Evolutionary conservation across 2,888 invertebrate species (phyloP), one percentile per base, ranked within the genome.

Genomic region (Aradus depressus): DNA sequence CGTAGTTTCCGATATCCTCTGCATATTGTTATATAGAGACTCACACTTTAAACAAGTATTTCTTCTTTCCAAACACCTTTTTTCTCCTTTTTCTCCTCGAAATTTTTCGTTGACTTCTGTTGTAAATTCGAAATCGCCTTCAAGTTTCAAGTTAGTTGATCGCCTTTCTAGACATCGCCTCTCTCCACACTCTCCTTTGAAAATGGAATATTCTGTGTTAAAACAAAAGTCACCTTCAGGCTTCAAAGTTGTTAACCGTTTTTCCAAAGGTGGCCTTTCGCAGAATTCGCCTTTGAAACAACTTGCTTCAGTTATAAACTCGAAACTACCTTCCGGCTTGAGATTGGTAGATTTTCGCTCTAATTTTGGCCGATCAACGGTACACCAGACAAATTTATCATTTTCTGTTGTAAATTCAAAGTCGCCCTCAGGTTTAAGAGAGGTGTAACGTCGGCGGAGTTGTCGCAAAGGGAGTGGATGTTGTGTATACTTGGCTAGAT

Each of bases 141-240:
- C 60, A 35, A 60, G 42, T 38, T 52, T 53, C 18, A 61, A 48
- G 14, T 47, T 58, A n/a, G 60, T 61, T 14, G 55, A 35, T 6
- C 56, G 56, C 38, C 61, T 52, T 10, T 44, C 31, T 10, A 59
- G 45, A 22, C 51, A 54, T 26, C 59, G 39, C 38, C 50, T 51
- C 8, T 52, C 56, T 3, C 55, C 53, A 5, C 53, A 54, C 23
- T 53, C 57, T 16, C 52, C 56, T 19, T 57, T 43, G 26, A 52
- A 61, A 12, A 32, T 56, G n/a, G 56, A 56, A 38, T 47, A 47
- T 16, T 60, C 60, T 5, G 58, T 58, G 6, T 44, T 41, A 22
- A 51, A 41, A 26, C 59, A 54, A 1, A 53, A 21, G 2, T 38
- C 50, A 12, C 59, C 60, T 39, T 58, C 59, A 43, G 57, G 42